Conservation (phyloP, 2,888 invertebrate genomes). For the Linnaemya tessellans region DNA sequence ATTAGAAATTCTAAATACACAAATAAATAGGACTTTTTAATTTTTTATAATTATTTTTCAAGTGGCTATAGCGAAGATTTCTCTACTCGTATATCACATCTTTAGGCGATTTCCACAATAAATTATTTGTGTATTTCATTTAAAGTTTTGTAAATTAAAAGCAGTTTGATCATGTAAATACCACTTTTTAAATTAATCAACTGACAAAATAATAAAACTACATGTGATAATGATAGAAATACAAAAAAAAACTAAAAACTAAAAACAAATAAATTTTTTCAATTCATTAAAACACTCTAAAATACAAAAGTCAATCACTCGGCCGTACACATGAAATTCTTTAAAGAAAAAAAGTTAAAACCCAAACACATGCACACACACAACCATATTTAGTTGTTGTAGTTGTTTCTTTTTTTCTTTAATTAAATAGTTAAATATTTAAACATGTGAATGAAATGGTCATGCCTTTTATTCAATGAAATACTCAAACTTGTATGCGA, state of each 20-base stretch:
- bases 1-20: background rate
- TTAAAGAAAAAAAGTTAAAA: background rate
- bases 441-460: constrained; percentile 53
- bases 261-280: background rate
- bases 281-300: constrained; percentile 29
- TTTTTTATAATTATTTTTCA: background rate
- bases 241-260: background rate
- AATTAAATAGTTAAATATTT: constrained; percentile 54
- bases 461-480: constrained; percentile 19
- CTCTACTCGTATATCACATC: background rate
- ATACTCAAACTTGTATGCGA: background rate
- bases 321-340: background rate
- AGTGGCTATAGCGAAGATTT: background rate
- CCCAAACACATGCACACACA: background rate
- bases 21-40: background rate
- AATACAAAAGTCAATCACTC: constrained; percentile 15
- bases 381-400: background rate
- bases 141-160: constrained; percentile 33
- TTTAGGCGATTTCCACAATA: background rate
- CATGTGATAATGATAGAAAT: constrained; percentile 20
- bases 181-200: constrained; percentile 28
- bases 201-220: constrained; percentile 24
- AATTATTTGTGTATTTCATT: constrained; percentile 9
- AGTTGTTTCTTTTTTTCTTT: background rate
- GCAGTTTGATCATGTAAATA: constrained; percentile 41